Base-by-base conservation (phyloP, 2,113 vertebrate genomes). In the Amia ocellicauda region DNA sequence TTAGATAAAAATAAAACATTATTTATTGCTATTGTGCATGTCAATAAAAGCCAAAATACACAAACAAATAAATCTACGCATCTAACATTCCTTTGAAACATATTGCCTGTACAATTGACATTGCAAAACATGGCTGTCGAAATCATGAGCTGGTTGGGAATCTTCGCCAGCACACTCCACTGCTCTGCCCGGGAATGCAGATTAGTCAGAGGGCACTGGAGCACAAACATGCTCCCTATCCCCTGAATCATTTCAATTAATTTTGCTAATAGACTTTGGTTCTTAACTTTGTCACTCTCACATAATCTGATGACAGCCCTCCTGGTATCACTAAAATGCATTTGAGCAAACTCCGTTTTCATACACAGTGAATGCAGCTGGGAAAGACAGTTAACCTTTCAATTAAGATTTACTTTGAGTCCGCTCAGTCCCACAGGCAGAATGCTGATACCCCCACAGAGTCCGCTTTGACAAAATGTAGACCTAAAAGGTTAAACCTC, bases 161-260 rank as follows among this genome's bases (percentile, higher is more conserved):
- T 64, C 53, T 40, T 42, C 51, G 14, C 36, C 24, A 64, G 55
- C 27, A 17, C 13, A 28, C 26, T 27, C 3, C 19, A 17, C 24
- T 19, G 19, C 26, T 28, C 1, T 20, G 42, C n/a, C 14, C 4
- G 7, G 2, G 63, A 64, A 57, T 64, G 47, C 53, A 58, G 42
- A 58, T 58, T 1, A 57, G 42, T 19, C 10, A 19, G 3, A 24
- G 53, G 19, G 36, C 42, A 49, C 54, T 10, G 42, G 20, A 29
- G 63, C 63, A 3, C 4, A 7, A 42, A 20, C 43, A 20, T 2
- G 24, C 13, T 23, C 13, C 3, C 41, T 8, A 52, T 31, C 54
- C 54, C 63, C 27, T 49, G 63, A 56, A 57, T 58, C 56, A 64
- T 50, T 64, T 45, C 63, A 50, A 26, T 58, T 58, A 26, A 50